phyloP scores from a whole-genome alignment of 2,113 vertebrate species.

The Bubo scandiacus region DNA sequence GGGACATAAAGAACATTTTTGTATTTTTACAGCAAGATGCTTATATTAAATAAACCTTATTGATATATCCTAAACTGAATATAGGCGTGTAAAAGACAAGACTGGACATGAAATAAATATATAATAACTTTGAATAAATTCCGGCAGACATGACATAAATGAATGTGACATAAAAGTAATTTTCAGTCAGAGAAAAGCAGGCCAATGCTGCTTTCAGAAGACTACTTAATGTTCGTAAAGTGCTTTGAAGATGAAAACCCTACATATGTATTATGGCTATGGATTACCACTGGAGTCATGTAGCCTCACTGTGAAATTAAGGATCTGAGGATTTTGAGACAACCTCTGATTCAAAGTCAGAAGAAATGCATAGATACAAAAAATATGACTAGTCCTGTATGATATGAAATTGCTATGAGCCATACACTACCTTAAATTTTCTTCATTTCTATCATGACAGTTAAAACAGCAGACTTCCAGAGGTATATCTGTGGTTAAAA shows the following conservation, averaged over 20 bases:
- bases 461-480: neutral
- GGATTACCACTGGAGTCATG: neutral
- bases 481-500: neutral
- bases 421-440: neutral
- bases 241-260: neutral
- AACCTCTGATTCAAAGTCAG: neutral
- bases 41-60: neutral
- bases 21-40: neutral
- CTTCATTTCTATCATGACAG: neutral
- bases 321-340: neutral
- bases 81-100: neutral
- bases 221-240: neutral
- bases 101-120: neutral
- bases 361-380: neutral
- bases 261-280: rapidly evolving
- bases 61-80: neutral
- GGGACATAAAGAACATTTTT: neutral
- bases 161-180: slow-evolving; percentile 12
- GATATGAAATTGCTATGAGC: neutral
- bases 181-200: neutral
- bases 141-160: neutral
- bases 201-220: neutral
- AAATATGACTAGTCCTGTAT: neutral
- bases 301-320: neutral
- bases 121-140: neutral